A percentile compares a stretch with the other conserved stretches of the same genome.
phyloP scores from a whole-genome alignment of 2,888 invertebrate genomes.

The Philaethria dido region DNA sequence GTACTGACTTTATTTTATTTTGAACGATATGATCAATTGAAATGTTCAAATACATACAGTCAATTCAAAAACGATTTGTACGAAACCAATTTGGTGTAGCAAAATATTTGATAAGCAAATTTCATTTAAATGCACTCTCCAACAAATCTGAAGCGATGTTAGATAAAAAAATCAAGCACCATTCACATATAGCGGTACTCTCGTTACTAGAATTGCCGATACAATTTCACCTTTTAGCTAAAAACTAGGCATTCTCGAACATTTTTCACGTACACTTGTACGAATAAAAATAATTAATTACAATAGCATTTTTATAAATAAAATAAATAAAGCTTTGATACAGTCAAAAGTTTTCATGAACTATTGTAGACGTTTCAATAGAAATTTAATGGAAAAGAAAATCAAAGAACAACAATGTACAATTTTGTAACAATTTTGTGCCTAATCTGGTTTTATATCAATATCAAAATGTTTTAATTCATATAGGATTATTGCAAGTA shows the following conservation, averaged over 20 bases:
- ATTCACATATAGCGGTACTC: conserved; percentile 30
- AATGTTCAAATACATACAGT: conserved; percentile 11
- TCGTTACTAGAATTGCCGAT: conserved; percentile 31
- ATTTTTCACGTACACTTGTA: neutral
- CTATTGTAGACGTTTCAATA: no score
- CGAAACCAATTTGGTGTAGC: conserved; percentile 29
- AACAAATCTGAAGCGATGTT: conserved; percentile 28
- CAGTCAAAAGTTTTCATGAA: no score
- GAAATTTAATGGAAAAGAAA: no score
- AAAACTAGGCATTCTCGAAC: conserved; percentile 16
- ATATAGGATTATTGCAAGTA: no score
- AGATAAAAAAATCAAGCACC: conserved; percentile 33
- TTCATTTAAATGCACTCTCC: conserved; percentile 34
- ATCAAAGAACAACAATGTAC: no score
- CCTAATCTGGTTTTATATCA: no score
- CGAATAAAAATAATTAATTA: no score
- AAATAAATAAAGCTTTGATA: no score
- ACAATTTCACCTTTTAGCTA: conserved; percentile 10
- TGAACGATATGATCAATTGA: conserved; percentile 18
- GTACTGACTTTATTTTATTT: neutral
- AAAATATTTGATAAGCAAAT: conserved; percentile 40
- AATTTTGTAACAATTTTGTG: no score
- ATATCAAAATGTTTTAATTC: no score
- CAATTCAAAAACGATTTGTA: conserved; percentile 23
- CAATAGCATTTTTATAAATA: no score